phyloP scores from a whole-genome alignment of 2,888 invertebrate genomes.

The Lydus trimaculatus region DNA sequence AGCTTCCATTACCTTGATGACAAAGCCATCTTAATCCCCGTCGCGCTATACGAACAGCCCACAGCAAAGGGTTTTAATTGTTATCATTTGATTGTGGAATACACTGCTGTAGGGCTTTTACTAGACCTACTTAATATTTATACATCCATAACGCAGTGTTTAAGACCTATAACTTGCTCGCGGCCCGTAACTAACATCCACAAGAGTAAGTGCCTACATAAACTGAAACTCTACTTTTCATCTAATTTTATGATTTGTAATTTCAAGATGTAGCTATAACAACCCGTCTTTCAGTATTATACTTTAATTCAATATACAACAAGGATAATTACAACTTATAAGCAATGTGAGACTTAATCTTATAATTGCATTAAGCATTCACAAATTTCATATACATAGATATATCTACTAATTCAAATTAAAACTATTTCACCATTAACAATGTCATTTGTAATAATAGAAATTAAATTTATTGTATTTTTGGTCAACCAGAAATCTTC shows the following conservation, averaged over 20 bases:
- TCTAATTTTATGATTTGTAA: constrained; percentile 46
- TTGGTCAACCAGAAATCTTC: constrained; percentile 25
- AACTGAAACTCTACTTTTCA: constrained; percentile 44
- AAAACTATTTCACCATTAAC: constrained; percentile 18
- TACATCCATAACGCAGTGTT: constrained; percentile 50
- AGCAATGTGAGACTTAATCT: constrained; percentile 37
- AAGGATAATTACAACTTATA: constrained; percentile 37
- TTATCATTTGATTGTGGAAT: constrained; percentile 53
- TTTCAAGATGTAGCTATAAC: constrained; percentile 37
- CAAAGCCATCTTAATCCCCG: constrained; percentile 59
- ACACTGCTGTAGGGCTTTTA: constrained; percentile 24
- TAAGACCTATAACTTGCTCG: constrained; percentile 48
- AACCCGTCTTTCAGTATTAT: constrained; percentile 29
- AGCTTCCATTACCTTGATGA: constrained; percentile 61
- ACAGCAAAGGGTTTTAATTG: constrained; percentile 55
- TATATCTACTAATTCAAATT: constrained; percentile 25
- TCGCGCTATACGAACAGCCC: constrained; percentile 49
- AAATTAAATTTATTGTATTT: constrained; percentile 30
- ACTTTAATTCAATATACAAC: constrained; percentile 40
- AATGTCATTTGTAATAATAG: constrained; percentile 11
- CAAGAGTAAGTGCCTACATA: constrained; percentile 41
- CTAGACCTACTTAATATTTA: constrained; percentile 51
- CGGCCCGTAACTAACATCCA: constrained; percentile 37
- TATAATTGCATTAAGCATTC: constrained; percentile 28
- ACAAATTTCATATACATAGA: constrained; percentile 32